Conservation (phyloP, 2,113 vertebrate genomes). For the Pimephales promelas region DNA sequence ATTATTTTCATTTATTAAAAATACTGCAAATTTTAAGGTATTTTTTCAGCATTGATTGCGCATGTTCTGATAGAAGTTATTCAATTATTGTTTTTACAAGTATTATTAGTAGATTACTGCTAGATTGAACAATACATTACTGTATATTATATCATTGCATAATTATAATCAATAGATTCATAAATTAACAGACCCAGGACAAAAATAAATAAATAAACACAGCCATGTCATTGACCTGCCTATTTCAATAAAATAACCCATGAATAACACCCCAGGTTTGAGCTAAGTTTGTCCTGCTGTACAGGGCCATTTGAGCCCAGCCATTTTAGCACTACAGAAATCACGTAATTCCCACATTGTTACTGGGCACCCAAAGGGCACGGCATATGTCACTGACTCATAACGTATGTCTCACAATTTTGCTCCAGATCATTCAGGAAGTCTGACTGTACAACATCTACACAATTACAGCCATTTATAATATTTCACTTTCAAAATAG, state of each 20-base stretch:
- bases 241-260: not conserved
- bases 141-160: too few species aligned
- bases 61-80: not conserved
- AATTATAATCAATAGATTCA: not conserved
- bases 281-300: constrained; percentile 22
- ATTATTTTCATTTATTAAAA: not conserved
- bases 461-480: not conserved
- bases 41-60: not conserved
- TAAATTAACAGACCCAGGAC: not conserved
- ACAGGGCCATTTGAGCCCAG: not conserved
- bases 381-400: constrained; percentile 56
- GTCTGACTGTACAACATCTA: not conserved
- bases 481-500: not conserved
- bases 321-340: constrained; percentile 18
- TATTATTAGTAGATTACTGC: too few species aligned
- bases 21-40: too few species aligned
- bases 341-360: constrained; percentile 46
- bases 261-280: constrained; percentile 4
- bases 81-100: not conserved
- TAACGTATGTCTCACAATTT: constrained; percentile 52
- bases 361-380: constrained; percentile 54
- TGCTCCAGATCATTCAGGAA: constrained; percentile 40
- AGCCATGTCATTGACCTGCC: not conserved
- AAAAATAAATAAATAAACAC: not conserved
- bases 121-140: not conserved